Evolutionary conservation across 2,888 invertebrate genomes (phyloP).

Genomic region (Idaea biselata): DNA sequence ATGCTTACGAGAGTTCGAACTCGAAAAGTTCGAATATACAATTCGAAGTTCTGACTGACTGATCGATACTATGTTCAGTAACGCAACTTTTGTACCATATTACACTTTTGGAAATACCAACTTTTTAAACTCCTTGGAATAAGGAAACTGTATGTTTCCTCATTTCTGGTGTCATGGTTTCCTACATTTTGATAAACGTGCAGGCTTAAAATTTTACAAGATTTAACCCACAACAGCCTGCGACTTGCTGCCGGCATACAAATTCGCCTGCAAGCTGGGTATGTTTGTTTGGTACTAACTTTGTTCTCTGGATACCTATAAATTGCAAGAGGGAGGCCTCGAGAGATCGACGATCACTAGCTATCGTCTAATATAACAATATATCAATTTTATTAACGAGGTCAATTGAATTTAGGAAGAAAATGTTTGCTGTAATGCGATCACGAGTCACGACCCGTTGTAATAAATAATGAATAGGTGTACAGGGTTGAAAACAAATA

Average conservation of each 20-base stretch:
- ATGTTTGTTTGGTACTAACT: constrained; percentile 54
- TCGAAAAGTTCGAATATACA: too few species aligned
- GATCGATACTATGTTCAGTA: too few species aligned
- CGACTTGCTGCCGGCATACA: constrained; percentile 55
- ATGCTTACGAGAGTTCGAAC: too few species aligned
- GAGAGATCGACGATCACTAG: not conserved
- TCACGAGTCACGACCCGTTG: not conserved
- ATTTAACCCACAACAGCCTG: constrained; percentile 20
- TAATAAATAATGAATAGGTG: not conserved
- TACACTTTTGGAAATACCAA: too few species aligned
- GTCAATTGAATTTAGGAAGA: not conserved
- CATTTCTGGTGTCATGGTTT: too few species aligned
- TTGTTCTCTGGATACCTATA: constrained; percentile 59
- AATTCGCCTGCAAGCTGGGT: constrained; percentile 49
- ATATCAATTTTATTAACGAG: not conserved
- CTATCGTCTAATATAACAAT: not conserved
- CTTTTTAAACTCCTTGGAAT: too few species aligned
- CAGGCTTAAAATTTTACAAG: constrained; percentile 16
- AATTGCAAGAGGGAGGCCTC: constrained; percentile 32
- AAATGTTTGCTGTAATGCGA: not conserved
- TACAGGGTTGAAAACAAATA: too few species aligned
- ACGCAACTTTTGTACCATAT: too few species aligned
- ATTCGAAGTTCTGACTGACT: not conserved
- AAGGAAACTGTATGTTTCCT: too few species aligned
- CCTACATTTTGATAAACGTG: too few species aligned